These are phyloP conservation scores for Ceyx melanurus DNA, from an alignment of 2,113 vertebrate genomes.

Conservation along the genomic window DNA sequence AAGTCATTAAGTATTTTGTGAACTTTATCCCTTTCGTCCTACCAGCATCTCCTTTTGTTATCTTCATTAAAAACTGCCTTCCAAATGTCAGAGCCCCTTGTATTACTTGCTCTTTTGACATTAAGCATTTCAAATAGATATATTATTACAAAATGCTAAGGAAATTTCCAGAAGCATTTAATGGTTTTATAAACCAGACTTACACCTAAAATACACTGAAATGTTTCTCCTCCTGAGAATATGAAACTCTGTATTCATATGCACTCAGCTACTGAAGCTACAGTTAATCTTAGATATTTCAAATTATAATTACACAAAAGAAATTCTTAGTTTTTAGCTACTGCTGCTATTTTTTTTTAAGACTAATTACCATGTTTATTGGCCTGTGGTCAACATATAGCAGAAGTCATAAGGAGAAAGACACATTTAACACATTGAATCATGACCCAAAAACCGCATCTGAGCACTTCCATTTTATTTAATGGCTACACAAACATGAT, in stretches of 20 bases:
- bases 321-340: slow-evolving; percentile 29
- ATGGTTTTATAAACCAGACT: background rate
- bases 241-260: background rate
- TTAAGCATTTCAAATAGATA: background rate
- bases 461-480: slow-evolving; percentile 67
- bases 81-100: background rate
- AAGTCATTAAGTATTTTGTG: background rate
- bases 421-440: slow-evolving; percentile 57
- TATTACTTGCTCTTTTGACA: background rate
- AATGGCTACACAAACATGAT: slow-evolving; percentile 68
- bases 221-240: background rate
- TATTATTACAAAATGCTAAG: background rate
- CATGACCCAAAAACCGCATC: slow-evolving; percentile 58
- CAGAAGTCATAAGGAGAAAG: slow-evolving; percentile 61
- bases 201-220: background rate
- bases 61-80: background rate
- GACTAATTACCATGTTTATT: slow-evolving; percentile 50
- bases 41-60: background rate
- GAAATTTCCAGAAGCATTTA: background rate
- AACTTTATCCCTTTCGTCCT: background rate
- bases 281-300: background rate
- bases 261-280: background rate
- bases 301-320: background rate
- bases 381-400: slow-evolving; percentile 52
- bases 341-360: slow-evolving; percentile 41